A percentile compares a stretch with the other conserved stretches of the same genome.
Conservation (phyloP, 2,888 invertebrate genomes). For the Oscheius myriophilus region DNA sequence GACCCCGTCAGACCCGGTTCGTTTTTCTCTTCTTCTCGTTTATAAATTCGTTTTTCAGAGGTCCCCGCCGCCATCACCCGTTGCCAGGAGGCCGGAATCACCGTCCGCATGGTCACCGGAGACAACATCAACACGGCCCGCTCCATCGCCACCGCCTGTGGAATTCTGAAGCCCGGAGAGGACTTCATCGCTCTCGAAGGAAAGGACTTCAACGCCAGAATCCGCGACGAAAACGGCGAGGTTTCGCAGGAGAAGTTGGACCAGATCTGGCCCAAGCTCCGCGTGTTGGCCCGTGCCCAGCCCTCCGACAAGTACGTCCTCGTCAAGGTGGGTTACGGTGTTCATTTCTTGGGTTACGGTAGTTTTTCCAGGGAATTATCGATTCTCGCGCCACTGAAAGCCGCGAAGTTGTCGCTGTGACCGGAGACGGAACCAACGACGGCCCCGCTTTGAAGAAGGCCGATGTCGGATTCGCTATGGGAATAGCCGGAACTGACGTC, state of each 20-base stretch:
- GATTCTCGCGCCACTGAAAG: conserved; percentile 87
- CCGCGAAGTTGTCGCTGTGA: conserved; percentile 74
- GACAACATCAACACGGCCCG: conserved; percentile 98
- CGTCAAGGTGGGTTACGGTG: conserved; percentile 78
- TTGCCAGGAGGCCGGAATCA: conserved; percentile 96
- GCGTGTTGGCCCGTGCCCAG: conserved; percentile 94
- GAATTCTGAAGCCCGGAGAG: conserved; percentile 90
- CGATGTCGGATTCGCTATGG: conserved; percentile 76
- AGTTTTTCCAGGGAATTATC: conserved; percentile 81
- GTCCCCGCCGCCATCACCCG: conserved; percentile 87
- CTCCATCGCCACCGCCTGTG: conserved; percentile 90
- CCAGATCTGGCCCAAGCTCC: conserved; percentile 88
- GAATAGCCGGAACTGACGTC: conserved; percentile 75
- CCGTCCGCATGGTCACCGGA: conserved; percentile 98
- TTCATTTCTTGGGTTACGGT: background rate
- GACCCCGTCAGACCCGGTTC: conserved; percentile 59
- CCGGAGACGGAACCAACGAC: conserved; percentile 75
- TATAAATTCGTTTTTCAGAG: conserved; percentile 76
- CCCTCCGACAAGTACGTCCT: conserved; percentile 97
- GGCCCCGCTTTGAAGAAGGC: conserved; percentile 75
- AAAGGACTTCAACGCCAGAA: conserved; percentile 90
- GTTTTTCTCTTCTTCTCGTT: background rate
- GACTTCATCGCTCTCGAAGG: conserved; percentile 96
- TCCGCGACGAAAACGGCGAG: conserved; percentile 65
- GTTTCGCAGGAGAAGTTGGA: conserved; percentile 91